Evolutionary conservation across 2,797 vertebrate species (phyloP), one percentile per base, ranked within the genome.

Genomic region (Dicrostonyx torquatus): DNA sequence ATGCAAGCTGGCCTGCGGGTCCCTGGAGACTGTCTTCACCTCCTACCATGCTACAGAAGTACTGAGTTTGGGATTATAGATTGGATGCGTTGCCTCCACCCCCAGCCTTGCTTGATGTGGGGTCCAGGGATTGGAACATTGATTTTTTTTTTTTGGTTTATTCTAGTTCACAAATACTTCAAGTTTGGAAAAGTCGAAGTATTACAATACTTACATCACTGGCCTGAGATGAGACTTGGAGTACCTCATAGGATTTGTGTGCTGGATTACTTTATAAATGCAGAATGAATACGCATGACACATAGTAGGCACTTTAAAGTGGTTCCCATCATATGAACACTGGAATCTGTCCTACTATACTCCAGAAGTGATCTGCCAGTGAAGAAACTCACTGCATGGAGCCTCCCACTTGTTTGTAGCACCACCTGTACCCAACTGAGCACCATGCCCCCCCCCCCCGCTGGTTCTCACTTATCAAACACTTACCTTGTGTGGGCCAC

Each of bases 401-500:
- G 17, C 34, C 22, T 13, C 5, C 29, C 26, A 20, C 13, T 73
- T 90, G 10, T 72, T 72, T 26, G 29, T 79, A n/a, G 50, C 70
- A 72, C 24, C 45, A 18, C 66, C 64, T 40, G 2, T 43, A 43
- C 45, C 50, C 83, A 88, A 75, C 31, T 34, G 26, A 84, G 24
- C 48, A 37, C 50, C 50, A 3, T 15, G 45, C 13, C 24, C 45
- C 31, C 13, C 24, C 45, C 31, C 40, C 55, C 72, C 90, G 24
- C 15, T 89, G n/a, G 58, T 90, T 87, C 87, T 91, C 64, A 90
- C 13, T 70, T 89, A 86, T n/a, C 90, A 96, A 87, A 50, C 29
- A 68, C 14, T 80, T 91, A 62, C 78, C 24, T 82, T 66, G 3
- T 89, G 8, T 95, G 7, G 58, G 79, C 45, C 70, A 6, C 22